phyloP scores from a whole-genome alignment of 2,888 invertebrate genomes.

The Polyommatus iphigenia region DNA sequence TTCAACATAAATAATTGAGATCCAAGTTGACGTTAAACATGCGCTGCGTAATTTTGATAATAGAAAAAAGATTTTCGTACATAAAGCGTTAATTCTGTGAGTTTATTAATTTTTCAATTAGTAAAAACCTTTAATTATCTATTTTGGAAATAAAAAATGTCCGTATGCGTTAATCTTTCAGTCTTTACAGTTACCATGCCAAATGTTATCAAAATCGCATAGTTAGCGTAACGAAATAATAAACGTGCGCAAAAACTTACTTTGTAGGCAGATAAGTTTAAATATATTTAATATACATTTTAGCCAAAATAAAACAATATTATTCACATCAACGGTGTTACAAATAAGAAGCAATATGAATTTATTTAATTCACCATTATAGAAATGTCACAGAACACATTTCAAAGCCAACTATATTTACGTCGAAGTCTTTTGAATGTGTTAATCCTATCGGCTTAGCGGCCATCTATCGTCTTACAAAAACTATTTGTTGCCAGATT shows the following conservation, averaged over 20 bases:
- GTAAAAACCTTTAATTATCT: background rate
- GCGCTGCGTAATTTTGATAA: background rate
- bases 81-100: background rate
- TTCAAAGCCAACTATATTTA: constrained; percentile 33
- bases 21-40: background rate
- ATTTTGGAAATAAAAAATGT: background rate
- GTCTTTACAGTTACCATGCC: no score
- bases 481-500: constrained; percentile 37
- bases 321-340: background rate
- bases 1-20: constrained; percentile 10
- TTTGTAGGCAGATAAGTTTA: no score
- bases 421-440: constrained; percentile 57
- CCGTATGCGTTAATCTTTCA: no score
- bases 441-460: constrained; percentile 65
- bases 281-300: no score
- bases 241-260: background rate
- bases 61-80: background rate
- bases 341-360: background rate
- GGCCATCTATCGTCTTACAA: constrained; percentile 71
- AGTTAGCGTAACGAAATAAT: no score
- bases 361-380: constrained; percentile 12
- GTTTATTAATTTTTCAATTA: background rate
- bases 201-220: no score
- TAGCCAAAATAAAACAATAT: background rate
- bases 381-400: constrained; percentile 16